Base-by-base conservation (phyloP, 2,888 invertebrate genomes). In the Loripinus fragilis region DNA sequence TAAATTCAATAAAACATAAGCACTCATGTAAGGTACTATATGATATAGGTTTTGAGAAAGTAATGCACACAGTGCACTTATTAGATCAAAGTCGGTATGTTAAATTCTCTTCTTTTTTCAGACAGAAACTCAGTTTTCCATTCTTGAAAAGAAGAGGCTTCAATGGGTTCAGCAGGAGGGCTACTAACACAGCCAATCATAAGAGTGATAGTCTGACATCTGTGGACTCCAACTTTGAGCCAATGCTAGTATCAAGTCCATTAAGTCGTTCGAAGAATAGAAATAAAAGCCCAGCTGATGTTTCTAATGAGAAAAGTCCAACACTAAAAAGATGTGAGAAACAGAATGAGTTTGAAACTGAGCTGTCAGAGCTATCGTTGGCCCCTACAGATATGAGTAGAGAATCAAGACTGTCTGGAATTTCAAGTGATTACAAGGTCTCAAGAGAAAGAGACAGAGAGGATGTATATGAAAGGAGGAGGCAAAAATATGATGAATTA, bases 181-280 rank as follows among this genome's bases (percentile, higher is more conserved):
- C 7, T 33, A 60, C 17, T 3, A 60, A 5, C 30, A 12, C 3
- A 60, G 28, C 7, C 23, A 60, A 33, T 12, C 17, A 20, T n/a
- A 52, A 25, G 0, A 68, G 25, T 60, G 33, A 67, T 33, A 71
- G 76, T 55, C 48, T 66, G 41, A 71, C 67, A 8, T 76, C 76
- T 5, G 48, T 71, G 20, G 76, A 69, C 30, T 76, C 76, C 15
- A 67, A 71, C 41, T 72, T 76, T 64, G 69, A 76, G 17, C 72
- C 76, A n/a, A 42, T 72, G 10, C 71, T 30, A 64, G 72, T 72
- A 12, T 76, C 76, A 2, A 72, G 76, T 68, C 76, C 76, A 33
- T 3, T 45, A 17, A 23, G 17, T 33, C 30, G n/a, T n/a, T 28
- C 33, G 10, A 65, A 38, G 35, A 42, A 17, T 20, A 38, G 60